phyloP scores from a whole-genome alignment of 2,113 vertebrate species.

The Puntigrus tetrazona region DNA sequence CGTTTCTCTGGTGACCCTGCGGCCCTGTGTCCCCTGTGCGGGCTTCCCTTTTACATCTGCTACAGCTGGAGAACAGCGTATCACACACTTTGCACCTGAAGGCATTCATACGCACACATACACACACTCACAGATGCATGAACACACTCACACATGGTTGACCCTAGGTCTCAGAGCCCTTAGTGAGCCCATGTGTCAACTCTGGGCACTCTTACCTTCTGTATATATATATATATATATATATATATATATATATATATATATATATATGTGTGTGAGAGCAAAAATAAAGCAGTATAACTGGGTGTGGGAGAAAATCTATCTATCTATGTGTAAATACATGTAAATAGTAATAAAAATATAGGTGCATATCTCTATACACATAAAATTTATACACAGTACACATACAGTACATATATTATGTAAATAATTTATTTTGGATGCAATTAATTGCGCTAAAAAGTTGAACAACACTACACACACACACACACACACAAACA shows the following conservation, averaged over 20 bases:
- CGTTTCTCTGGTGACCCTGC: constrained; percentile 51
- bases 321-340: no score
- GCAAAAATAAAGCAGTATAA: neutral
- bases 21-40: constrained; percentile 68
- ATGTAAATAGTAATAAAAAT: no score
- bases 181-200: constrained; percentile 49
- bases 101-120: constrained; percentile 56
- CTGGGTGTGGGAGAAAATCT: no score
- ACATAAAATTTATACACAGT: no score
- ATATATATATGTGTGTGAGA: neutral
- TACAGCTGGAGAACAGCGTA: constrained; percentile 71
- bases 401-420: no score
- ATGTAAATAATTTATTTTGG: no score
- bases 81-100: constrained; percentile 71
- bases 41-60: constrained; percentile 70
- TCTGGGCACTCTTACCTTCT: constrained; percentile 43
- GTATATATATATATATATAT: constrained; percentile 8
- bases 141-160: constrained; percentile 40
- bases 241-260: neutral
- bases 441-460: no score
- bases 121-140: constrained; percentile 51
- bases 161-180: constrained; percentile 42
- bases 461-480: no score
- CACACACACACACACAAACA: no score
- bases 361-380: no score